Evolutionary conservation across 2,797 vertebrate species (phyloP).

Genomic region (Somateria mollissima): DNA sequence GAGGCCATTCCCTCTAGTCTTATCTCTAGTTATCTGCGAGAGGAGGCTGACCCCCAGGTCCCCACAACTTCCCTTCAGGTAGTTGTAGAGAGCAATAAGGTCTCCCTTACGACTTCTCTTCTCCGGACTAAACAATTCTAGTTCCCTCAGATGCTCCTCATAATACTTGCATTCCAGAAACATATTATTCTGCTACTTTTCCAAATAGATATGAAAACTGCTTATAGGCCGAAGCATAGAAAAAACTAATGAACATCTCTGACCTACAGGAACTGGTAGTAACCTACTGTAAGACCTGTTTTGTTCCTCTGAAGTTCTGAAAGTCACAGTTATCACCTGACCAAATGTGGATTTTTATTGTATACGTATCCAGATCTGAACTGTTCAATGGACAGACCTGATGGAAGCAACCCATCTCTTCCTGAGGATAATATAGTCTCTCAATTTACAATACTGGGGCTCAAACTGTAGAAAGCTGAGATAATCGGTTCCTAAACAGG

Average conservation of each 20-base stretch:
- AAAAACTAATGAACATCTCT: not conserved
- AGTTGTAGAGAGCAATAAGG: too few relatives aligned
- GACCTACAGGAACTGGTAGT: not conserved
- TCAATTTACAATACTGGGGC: not conserved
- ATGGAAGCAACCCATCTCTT: not conserved
- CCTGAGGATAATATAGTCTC: not conserved
- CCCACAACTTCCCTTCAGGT: too few relatives aligned
- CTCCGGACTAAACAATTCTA: too few relatives aligned
- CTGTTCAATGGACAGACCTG: not conserved
- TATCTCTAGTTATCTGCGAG: too few relatives aligned
- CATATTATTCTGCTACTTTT: not conserved
- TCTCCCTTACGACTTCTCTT: too few relatives aligned
- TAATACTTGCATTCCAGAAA: too few relatives aligned
- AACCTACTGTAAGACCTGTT: not conserved
- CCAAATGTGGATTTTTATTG: not conserved
- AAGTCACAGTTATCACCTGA: not conserved
- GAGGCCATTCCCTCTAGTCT: too few relatives aligned
- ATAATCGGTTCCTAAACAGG: not conserved
- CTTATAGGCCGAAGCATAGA: not conserved
- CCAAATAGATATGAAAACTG: not conserved
- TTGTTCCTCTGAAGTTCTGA: not conserved
- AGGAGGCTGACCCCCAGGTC: too few relatives aligned
- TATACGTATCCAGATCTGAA: not conserved
- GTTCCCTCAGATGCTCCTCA: too few relatives aligned
- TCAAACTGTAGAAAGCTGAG: not conserved